Evolutionary conservation across 2,113 vertebrate genomes (phyloP), one percentile per base, ranked within the genome.

Genomic region (Felis catus): DNA sequence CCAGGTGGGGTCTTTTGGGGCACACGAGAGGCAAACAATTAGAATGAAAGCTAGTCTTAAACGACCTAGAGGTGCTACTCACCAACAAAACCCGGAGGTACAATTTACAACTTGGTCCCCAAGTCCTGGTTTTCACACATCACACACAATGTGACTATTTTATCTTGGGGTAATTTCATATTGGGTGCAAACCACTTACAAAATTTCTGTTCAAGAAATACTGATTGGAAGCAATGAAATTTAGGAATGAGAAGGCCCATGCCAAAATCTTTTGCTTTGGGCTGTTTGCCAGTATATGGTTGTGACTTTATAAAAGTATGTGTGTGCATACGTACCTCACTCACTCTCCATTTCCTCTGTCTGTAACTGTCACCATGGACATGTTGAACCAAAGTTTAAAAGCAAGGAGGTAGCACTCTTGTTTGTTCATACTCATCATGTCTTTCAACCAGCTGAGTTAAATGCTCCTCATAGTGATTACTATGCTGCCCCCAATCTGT

Each of bases 361-460:
- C 29, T 48, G 16, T 21, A 55, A 29, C 4, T 1, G 2, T 31
- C n/a, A 16, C 81, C 27, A 65, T 0, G 12, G 13, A 31, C 18
- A 27, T 2, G 19, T 33, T 27, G 70, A 70, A 5, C 14, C 13
- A 3, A 53, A 74, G 25, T 3, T 45, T 48, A 79, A 51, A 41
- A 74, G 11, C 7, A 5, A 70, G 7, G 14, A 55, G 51, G 10
- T 4, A 91, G 19, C 7, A 45, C 25, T 87, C n/a, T 21, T 36
- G 0, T 39, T 23, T 2, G 3, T 7, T 39, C 25, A 76, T 1
- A 4, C 9, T 66, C 8, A 45, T n/a, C 27, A 25, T 36, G 4
- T 80, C 48, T 65, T 86, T 70, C 70, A 55, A 19, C 3, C 12
- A 55, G 76, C 10, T 79, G 21, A 84, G 63, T 45, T 89, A 29